Conservation (phyloP, 23 tunicate species). For the Oikopleura vanhoeffeni region DNA sequence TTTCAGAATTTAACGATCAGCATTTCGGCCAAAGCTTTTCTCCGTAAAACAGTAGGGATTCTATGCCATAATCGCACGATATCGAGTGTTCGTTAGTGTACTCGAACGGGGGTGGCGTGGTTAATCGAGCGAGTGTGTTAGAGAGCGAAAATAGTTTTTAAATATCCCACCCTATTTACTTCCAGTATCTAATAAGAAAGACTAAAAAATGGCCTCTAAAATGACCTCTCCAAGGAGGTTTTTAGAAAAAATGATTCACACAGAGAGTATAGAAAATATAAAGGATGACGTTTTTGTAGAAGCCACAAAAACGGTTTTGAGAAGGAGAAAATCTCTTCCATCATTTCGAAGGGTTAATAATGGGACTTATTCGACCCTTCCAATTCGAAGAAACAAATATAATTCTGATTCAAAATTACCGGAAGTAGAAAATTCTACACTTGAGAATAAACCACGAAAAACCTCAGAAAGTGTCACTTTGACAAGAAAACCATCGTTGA, state of each 20-base stretch:
- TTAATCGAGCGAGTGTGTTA: background rate
- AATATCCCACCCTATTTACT: too few species aligned
- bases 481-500: background rate
- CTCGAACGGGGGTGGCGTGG: conserved; percentile 5
- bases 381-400: background rate
- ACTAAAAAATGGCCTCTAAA: too few species aligned
- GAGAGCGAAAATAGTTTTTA: too few species aligned
- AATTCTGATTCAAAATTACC: background rate
- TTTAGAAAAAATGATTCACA: too few species aligned
- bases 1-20: too few species aligned
- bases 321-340: background rate
- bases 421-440: background rate
- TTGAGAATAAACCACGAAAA: background rate
- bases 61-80: too few species aligned
- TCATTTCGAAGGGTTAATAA: background rate
- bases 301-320: background rate
- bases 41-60: too few species aligned
- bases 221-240: too few species aligned
- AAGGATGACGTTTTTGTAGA: background rate
- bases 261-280: too few species aligned
- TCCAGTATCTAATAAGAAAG: too few species aligned
- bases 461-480: background rate
- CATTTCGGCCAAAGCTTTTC: too few species aligned
- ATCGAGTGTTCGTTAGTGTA: too few species aligned
- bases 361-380: background rate